Base-by-base conservation (phyloP, 2,888 invertebrate species). In the Ceriagrion tenellum region DNA sequence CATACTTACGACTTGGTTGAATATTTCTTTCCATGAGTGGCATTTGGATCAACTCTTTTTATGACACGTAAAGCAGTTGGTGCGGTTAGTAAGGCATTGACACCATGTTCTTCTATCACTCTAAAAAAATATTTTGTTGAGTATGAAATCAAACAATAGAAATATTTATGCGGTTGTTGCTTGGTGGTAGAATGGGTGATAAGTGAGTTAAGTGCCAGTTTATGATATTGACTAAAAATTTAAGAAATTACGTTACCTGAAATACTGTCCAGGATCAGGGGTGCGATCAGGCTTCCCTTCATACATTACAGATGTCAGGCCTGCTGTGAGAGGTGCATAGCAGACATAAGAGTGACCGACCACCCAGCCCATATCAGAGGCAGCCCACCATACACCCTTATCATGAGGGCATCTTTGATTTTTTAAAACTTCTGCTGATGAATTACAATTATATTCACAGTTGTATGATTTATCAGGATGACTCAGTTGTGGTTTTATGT, bases 211-310 rank as follows among this genome's bases (percentile, higher is more conserved):
- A 47, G 47, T 47, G 47, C 47, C 2, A 8, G 2, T 47, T 47
- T 47, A 47, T 47, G 47, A 47, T 47, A 47, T 56, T 13, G 47
- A 59, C 20, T 2, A 91, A 63, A 55, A 56, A 69, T 0, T 59
- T 3, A 69, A 35, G 16, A 95, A 30, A 95, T 59, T 3, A 30
- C 23, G 90, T 96, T 96, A 98, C 98, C 99, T 98, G 97, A 99
- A 99, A 97, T 99, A 99, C 96, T 99, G 98, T 81, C 98, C 98
- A 8, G 99, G 98, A 97, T 99, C 99, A 0, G 99, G 99, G 0
- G 99, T 99, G 95, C 99, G 98, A 96, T 99, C 99, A 0, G 99
- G 99, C 96, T 99, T 99, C 4, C 99, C 99, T 97, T 99, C 98
- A 96, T 98, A 99, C 97, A 99, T 98, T 40, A 99, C 97, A 95